Evolutionary conservation across 2,113 vertebrate species (phyloP).

Genomic region (Sardina pilchardus): DNA sequence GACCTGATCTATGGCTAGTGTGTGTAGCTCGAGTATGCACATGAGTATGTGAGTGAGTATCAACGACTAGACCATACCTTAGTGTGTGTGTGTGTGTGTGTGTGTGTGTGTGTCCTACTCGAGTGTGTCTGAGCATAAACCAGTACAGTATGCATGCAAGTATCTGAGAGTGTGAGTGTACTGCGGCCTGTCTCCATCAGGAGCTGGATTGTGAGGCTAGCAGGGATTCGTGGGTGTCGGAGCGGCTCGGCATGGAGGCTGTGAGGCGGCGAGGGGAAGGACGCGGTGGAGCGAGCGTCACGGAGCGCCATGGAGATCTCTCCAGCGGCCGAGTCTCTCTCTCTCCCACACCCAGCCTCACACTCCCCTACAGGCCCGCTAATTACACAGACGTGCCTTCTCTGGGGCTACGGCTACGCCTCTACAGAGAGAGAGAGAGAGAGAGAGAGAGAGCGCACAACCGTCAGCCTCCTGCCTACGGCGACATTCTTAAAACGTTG

Average conservation of each 20-base stretch:
- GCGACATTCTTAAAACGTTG: not conserved
- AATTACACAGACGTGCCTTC: not conserved
- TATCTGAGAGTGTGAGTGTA: not conserved
- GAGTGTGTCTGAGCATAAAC: not conserved
- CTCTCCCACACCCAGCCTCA: not conserved
- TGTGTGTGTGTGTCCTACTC: not conserved
- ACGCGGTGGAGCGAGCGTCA: not conserved
- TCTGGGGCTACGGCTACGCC: not conserved
- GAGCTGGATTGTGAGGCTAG: not conserved
- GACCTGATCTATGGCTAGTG: not conserved
- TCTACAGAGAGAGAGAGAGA: not conserved
- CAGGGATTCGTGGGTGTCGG: too few species aligned
- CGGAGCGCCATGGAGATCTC: not conserved
- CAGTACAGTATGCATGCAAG: too few species aligned
- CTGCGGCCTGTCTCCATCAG: not conserved
- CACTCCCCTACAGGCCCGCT: not conserved
- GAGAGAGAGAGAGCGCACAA: not conserved
- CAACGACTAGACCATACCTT: too few species aligned
- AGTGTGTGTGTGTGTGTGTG: conserved; percentile 1
- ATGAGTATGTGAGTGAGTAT: not conserved
- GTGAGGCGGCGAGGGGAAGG: too few species aligned
- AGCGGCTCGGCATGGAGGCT: too few species aligned
- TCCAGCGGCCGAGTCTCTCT: too few species aligned
- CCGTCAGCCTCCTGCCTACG: not conserved
- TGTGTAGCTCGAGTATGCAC: not conserved